Percentiles rank a stretch among this genome's conserved stretches.
Conservation (phyloP, 2,113 vertebrate species). For the Carassius auratus region DNA sequence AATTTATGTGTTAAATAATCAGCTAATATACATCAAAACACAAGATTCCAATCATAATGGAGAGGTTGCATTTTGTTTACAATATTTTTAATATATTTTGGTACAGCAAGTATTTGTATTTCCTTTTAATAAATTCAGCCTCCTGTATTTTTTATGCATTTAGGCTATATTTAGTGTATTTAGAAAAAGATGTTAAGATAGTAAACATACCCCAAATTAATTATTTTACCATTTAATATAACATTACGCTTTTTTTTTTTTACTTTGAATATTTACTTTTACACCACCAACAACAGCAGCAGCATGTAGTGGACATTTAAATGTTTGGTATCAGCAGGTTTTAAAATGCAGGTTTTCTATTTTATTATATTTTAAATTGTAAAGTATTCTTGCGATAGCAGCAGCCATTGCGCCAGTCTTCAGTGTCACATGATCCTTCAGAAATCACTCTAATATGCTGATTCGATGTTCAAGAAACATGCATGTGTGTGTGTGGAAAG, state of each 20-base stretch:
- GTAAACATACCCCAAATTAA: not conserved
- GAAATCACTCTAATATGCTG: not conserved
- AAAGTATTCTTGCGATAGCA: no score
- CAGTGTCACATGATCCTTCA: no score
- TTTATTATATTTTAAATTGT: no score
- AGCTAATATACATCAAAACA: not conserved
- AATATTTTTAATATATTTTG: not conserved
- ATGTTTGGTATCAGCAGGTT: not conserved
- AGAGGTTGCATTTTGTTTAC: not conserved
- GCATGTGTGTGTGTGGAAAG: not conserved
- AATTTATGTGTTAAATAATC: not conserved
- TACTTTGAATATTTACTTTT: not conserved
- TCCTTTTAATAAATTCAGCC: not conserved
- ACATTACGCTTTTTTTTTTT: not conserved
- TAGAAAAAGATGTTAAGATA: not conserved
- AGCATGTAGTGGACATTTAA: not conserved
- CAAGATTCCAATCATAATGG: not conserved
- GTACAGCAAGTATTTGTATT: not conserved
- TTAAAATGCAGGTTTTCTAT: not conserved
- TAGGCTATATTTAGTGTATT: not conserved
- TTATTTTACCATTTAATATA: not conserved
- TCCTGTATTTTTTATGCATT: not conserved
- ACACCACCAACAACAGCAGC: not conserved
- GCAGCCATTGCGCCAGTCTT: no score
- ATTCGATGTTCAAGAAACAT: not conserved